Evolutionary conservation across 2,797 vertebrate species (phyloP), one percentile per base, ranked within the genome.

Genomic region (Bufotes viridis): DNA sequence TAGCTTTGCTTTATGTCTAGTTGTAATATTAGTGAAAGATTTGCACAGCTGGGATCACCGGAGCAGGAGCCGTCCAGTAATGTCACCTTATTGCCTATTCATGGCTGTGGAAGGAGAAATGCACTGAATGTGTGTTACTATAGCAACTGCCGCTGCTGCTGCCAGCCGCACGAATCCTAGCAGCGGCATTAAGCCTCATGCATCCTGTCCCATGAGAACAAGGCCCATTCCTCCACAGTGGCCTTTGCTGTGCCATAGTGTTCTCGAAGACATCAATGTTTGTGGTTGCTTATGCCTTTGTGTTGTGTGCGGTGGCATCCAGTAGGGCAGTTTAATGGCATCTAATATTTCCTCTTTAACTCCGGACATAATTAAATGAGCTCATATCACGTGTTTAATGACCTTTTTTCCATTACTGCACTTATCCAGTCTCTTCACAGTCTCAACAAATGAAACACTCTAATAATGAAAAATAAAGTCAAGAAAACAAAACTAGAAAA

Each of bases 61-160:
- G 58, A 65, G 42, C 79, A 65, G 60, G 58, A 63, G 29, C 20
- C 3, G 79, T 63, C 58, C 29, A 8, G 60, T 81, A 81, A 81
- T 14, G 42, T 81, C 60, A 65, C 60, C 13, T 58, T 78, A 26
- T n/a, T 79, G n/a, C 65, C 49, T 65, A 81, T 65, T 65, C 79
- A 81, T n/a, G 63, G 60, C 79, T 67, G 80, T 65, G 61, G 42
- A 81, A 17, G 80, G 34, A 65, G 80, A 81, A 81, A 65, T 81
- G 80, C 80, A 67, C 53, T 81, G 34, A 67, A 65, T 67, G 61
- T 81, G 17, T 51, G 61, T 81, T 81, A 51, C 80, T 65, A 81
- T 81, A 51, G 80, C 20, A 81, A 81, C 79, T 63, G 79, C 79
- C 20, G n/a, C 79, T 22, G 63, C 29, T 3, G 29, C 80, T 17